Base-by-base conservation (phyloP, 2,113 vertebrate genomes). In the Loxodonta africana region DNA sequence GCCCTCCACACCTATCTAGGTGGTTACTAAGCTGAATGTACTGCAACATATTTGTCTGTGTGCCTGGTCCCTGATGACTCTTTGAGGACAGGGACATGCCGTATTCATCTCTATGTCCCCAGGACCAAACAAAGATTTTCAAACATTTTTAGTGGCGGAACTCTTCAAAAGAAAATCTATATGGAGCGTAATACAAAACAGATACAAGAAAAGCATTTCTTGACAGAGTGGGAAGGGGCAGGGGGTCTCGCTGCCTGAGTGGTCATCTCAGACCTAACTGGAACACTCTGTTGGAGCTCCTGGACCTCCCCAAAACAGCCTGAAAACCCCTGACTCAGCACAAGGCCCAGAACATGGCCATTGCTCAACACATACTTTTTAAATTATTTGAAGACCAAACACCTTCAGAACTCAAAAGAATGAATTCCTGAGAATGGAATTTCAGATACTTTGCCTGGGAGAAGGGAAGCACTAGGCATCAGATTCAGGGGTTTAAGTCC, bases 151-250 rank as follows among this genome's bases (percentile, higher is more conserved):
- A 63, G 48, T 78, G 8, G 21, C 44, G 14, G 14, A 60, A 6
- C 11, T n/a, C 95, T 81, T 74, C 57, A n/a, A 80, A 93, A 93
- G 65, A 83, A 88, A 76, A 67, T 46, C 23, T 14, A 11, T 71
- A 37, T 37, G 6, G 25, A 33, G 84, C 57, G 83, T 69, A 51
- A 28, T 33, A 85, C 63, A 81, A 81, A 97, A 48, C n/a, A 94
- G 77, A n/a, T 15, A 71, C 9, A 62, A 95, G 71, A 69, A 88
- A 81, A 65, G 14, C 30, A 57, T 7, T n/a, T 86, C 73, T 85
- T 69, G 17, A 25, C 28, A 73, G 69, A 90, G 51, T 9, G 18
- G 46, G 11, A 21, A 25, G 25, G 2, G 69, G 0, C 12, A 4
- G 28, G 37, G 26, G 74, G 6, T 1, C 1, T 6, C 73, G 48